Percentiles rank a stretch among this genome's conserved stretches.
phyloP scores from a whole-genome alignment of 2,888 invertebrate species.

The Xestoiulus laeticollis region DNA sequence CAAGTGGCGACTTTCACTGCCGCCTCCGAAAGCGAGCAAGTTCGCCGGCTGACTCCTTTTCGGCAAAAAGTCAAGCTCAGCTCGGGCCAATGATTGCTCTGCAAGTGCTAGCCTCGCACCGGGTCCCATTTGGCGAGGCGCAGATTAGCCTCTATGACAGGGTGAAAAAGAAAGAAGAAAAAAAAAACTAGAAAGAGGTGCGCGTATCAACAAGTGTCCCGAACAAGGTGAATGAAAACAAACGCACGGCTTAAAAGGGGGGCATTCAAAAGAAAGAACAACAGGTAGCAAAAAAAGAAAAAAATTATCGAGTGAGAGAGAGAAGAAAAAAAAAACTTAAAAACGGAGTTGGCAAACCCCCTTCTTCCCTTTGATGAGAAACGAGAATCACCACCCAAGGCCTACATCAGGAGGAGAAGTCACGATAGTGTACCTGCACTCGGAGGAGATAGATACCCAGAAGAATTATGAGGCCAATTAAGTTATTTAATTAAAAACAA shows the following conservation, averaged over 20 bases:
- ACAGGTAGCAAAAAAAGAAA: background rate
- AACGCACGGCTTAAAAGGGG: conserved; percentile 5
- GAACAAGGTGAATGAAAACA: conserved; percentile 20
- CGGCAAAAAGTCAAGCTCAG: background rate
- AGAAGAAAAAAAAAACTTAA: background rate
- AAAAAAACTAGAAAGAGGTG: conserved; percentile 11
- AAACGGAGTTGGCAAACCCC: conserved; percentile 8
- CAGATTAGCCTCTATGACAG: background rate
- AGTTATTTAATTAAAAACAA: conserved; percentile 24
- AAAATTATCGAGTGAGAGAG: background rate
- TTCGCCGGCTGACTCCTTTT: conserved; percentile 10
- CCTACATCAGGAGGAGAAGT: background rate
- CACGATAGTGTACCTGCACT: conserved; percentile 3
- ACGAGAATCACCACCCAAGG: background rate
- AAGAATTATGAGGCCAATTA: conserved; percentile 21
- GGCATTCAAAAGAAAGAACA: conserved; percentile 36
- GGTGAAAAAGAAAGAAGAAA: conserved; percentile 3
- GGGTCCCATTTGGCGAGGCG: background rate
- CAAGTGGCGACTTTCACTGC: background rate
- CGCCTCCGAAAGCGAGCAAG: background rate
- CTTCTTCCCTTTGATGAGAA: conserved; percentile 1
- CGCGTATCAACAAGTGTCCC: conserved; percentile 34
- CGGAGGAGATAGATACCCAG: background rate
- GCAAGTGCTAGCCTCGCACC: background rate
- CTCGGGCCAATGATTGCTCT: background rate